These are phyloP conservation scores for Chaetodon auriga DNA, from an alignment of 2,113 vertebrate genomes.

Conservation along the genomic window DNA sequence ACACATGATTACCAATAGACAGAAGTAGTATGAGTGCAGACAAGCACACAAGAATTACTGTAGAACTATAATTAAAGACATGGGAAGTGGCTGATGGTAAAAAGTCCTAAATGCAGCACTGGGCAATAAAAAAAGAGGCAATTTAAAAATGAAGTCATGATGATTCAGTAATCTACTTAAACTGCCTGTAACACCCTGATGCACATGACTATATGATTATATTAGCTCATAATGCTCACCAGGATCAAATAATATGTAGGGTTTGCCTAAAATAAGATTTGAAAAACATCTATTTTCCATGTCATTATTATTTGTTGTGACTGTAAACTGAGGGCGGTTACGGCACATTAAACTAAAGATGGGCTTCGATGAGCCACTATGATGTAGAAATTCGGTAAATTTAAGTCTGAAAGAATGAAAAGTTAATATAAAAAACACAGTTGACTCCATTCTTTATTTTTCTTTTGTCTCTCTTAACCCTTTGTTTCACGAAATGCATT, in stretches of 20 bases:
- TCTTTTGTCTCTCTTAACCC: not conserved
- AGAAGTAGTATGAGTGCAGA: not conserved
- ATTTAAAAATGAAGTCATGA: not conserved
- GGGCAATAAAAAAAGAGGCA: not conserved
- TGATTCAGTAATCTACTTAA: not conserved
- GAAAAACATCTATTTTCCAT: too few relatives aligned
- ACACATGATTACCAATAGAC: not conserved
- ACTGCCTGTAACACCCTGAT: not conserved
- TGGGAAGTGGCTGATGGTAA: too few relatives aligned
- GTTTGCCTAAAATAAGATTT: not conserved
- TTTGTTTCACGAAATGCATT: not conserved
- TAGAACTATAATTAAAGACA: not conserved
- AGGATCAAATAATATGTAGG: not conserved
- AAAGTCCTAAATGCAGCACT: not conserved
- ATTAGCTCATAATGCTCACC: not conserved
- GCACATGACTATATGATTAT: not conserved
- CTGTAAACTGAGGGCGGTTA: not conserved
- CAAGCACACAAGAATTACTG: too few relatives aligned
- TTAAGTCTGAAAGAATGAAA: not conserved
- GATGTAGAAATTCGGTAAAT: not conserved
- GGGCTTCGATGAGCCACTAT: not conserved
- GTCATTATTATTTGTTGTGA: not conserved
- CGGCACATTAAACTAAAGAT: not conserved
- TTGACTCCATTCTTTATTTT: not conserved
- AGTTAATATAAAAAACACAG: not conserved